These are phyloP conservation scores for Pseudocheirus occidentalis DNA, from an alignment of 2,797 vertebrate genomes.

Conservation along the genomic window DNA sequence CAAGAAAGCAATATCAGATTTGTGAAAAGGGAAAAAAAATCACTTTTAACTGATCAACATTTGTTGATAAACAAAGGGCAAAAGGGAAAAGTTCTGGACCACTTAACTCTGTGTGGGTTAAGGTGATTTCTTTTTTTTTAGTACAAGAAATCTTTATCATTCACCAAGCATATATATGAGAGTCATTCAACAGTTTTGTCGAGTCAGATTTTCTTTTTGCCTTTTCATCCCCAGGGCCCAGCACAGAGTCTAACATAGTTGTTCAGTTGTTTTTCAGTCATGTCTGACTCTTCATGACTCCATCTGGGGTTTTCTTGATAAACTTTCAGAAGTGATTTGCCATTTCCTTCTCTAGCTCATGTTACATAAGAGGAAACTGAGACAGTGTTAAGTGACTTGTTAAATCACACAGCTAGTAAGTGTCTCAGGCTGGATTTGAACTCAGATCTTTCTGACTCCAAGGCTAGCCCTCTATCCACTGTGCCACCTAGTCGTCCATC, in stretches of 20 bases:
- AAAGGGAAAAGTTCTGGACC: not conserved
- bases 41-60: not conserved
- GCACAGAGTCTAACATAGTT: not conserved
- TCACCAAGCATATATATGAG: not conserved
- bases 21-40: not conserved
- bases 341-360: not conserved
- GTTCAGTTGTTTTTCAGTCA: not conserved
- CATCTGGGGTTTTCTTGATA: not conserved
- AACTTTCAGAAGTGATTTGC: not conserved
- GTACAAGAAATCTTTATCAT: not conserved
- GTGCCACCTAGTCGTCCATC: not conserved
- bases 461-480: not conserved
- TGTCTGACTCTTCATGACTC: not conserved
- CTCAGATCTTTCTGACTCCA: not conserved
- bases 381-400: not conserved
- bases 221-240: not conserved
- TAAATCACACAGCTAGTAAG: not conserved
- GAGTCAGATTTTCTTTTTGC: not conserved
- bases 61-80: not conserved
- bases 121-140: not conserved
- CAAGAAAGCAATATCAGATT: not conserved
- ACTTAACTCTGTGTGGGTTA: not conserved
- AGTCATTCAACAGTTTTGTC: not conserved
- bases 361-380: not conserved
- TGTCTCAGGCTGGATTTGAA: not conserved